phyloP scores from a whole-genome alignment of 1,140 invertebrate species.

The Scaptomyza graminum region DNA sequence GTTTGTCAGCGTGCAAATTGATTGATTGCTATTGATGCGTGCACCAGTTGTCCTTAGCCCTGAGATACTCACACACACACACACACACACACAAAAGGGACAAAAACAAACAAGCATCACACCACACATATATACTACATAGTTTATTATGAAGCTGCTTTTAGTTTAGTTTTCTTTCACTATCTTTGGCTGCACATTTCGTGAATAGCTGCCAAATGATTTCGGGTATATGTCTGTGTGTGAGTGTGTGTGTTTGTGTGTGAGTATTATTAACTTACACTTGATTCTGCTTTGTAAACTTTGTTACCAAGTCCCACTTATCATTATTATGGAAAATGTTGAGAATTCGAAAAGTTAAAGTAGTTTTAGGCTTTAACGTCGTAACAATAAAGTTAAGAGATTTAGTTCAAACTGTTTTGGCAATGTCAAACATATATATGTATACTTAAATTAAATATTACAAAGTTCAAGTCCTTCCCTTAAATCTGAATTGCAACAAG shows the following conservation, averaged over 20 bases:
- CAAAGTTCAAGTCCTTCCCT: too few species aligned
- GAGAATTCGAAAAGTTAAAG: neutral
- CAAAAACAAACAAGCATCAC: neutral
- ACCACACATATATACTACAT: neutral
- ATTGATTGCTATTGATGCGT: slow-evolving; percentile 79
- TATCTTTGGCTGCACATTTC: slow-evolving; percentile 13
- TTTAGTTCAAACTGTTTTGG: too few species aligned
- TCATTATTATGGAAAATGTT: slow-evolving; percentile 24
- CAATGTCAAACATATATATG: too few species aligned
- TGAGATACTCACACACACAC: slow-evolving; percentile 35
- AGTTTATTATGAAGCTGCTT: slow-evolving; percentile 22
- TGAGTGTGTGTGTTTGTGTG: slow-evolving; percentile 8
- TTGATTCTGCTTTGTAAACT: slow-evolving; percentile 62
- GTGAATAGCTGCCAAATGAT: slow-evolving; percentile 8
- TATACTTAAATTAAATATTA: too few species aligned
- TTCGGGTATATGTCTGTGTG: neutral
- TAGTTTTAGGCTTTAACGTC: too few species aligned
- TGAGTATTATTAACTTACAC: slow-evolving; percentile 60
- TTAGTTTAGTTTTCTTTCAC: slow-evolving; percentile 21
- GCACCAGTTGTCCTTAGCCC: slow-evolving; percentile 73
- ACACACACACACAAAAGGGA: slow-evolving; percentile 11
- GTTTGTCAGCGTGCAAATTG: slow-evolving; percentile 68
- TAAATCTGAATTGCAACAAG: too few species aligned
- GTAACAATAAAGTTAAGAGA: too few species aligned
- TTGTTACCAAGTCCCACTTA: slow-evolving; percentile 53